Evolutionary conservation across 1,140 invertebrate genomes (phyloP).

Genomic region (Phenacoccus solenopsis): DNA sequence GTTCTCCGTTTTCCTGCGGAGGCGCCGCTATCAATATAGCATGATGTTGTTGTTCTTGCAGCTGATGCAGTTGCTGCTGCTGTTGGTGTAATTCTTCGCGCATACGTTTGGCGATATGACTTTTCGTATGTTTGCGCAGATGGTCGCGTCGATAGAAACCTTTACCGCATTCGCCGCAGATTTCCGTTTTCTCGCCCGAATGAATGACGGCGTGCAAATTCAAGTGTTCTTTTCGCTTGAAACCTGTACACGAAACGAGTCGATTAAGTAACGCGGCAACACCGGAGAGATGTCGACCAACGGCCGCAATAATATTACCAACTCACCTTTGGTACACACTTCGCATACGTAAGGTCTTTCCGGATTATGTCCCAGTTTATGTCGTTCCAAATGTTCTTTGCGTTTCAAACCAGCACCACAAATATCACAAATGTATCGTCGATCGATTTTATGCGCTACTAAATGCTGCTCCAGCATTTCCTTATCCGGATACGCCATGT

Average conservation of each 20-base stretch:
- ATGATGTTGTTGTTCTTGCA: conserved; percentile 22
- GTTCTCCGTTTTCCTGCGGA: not conserved
- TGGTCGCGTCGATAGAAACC: conserved; percentile 76
- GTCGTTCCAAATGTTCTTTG: conserved; percentile 63
- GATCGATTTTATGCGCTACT: conserved; percentile 59
- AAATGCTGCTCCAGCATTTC: conserved; percentile 60
- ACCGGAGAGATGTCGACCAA: no score
- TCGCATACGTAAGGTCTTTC: conserved; percentile 62
- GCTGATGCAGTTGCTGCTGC: conserved; percentile 24
- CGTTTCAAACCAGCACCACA: conserved; percentile 56
- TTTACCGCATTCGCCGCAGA: conserved; percentile 49
- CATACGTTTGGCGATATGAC: conserved; percentile 53
- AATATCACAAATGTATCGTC: conserved; percentile 48
- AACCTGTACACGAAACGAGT: conserved; percentile 36
- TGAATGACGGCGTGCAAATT: conserved; percentile 67
- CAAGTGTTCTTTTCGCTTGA: conserved; percentile 66
- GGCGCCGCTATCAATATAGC: not conserved
- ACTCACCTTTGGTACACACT: conserved; percentile 50
- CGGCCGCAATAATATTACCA: not conserved
- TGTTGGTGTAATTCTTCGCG: conserved; percentile 42
- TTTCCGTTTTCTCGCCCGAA: conserved; percentile 64
- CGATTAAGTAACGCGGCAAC: no score
- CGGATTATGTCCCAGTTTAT: conserved; percentile 64
- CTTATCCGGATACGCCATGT: conserved; percentile 64
- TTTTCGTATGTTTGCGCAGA: conserved; percentile 44